Conservation (phyloP, 2,888 invertebrate genomes). For the Clanis bilineata region DNA sequence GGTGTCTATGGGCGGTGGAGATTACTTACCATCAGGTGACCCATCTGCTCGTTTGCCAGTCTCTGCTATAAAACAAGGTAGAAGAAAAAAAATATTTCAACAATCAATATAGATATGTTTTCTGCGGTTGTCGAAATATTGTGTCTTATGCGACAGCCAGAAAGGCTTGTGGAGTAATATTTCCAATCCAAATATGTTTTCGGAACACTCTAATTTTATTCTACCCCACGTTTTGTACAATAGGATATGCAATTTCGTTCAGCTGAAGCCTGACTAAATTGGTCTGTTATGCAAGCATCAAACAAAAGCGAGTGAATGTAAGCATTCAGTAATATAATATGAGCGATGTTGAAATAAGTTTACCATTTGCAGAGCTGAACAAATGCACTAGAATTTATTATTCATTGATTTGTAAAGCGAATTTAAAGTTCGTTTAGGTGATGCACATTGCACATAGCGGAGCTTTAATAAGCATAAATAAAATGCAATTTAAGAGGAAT, state of each 20-base stretch:
- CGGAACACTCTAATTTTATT: constrained; percentile 60
- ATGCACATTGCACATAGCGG: constrained; percentile 26
- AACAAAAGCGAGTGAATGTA: constrained; percentile 52
- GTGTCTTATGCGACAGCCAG: constrained; percentile 36
- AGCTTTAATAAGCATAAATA: constrained; percentile 21
- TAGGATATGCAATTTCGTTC: constrained; percentile 63
- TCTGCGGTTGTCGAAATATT: constrained; percentile 44
- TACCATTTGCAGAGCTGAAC: constrained; percentile 41
- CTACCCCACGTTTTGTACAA: constrained; percentile 55
- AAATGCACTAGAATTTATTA: constrained; percentile 38
- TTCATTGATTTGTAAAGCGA: constrained; percentile 41
- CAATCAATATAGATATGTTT: constrained; percentile 38
- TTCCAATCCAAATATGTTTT: constrained; percentile 62
- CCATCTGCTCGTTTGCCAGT: no score
- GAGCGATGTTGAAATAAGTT: constrained; percentile 48
- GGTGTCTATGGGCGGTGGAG: no score
- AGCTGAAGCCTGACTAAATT: constrained; percentile 60
- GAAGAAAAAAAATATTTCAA: no score
- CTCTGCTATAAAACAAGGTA: no score
- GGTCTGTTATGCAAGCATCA: constrained; percentile 58
- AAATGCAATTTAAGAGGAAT: constrained; percentile 24
- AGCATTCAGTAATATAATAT: constrained; percentile 47
- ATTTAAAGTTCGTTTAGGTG: constrained; percentile 29
- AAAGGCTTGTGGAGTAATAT: constrained; percentile 51
- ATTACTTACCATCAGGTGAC: no score